phyloP scores from a whole-genome alignment of 2,888 invertebrate species.

The Nephrotoma flavescens region DNA sequence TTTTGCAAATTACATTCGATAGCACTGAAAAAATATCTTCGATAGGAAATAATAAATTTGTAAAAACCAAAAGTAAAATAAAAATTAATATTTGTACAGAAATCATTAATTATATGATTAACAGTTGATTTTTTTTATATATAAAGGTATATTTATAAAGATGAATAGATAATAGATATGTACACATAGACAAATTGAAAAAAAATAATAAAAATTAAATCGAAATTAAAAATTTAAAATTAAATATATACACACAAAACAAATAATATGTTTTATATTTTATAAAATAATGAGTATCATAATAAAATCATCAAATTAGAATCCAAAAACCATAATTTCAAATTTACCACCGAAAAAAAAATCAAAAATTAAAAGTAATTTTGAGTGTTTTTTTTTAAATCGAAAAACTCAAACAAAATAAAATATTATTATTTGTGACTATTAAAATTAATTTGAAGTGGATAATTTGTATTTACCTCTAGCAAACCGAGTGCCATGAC shows the following conservation, averaged over 20 bases:
- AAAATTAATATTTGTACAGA: not conserved
- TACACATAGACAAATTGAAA: not conserved
- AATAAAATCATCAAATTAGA: not conserved
- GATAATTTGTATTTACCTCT: conserved; percentile 23
- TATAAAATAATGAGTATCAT: not conserved
- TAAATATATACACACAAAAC: not conserved
- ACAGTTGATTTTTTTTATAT: not conserved
- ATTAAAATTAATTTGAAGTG: not conserved
- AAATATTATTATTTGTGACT: not conserved
- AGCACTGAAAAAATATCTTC: not conserved
- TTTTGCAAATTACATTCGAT: not conserved
- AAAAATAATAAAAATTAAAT: not conserved
- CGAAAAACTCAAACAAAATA: not conserved
- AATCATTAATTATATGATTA: not conserved
- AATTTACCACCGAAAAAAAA: not conserved
- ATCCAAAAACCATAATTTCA: not conserved
- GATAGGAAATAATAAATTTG: not conserved
- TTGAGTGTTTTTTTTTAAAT: not conserved
- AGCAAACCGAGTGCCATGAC: conserved; percentile 28
- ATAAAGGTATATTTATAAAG: not conserved
- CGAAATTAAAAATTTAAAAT: not conserved
- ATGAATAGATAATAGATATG: not conserved
- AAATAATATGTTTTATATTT: not conserved
- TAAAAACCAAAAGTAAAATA: not conserved
- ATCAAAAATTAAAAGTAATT: not conserved